These are phyloP conservation scores for Strigamia crassipes DNA, from an alignment of 2,888 invertebrate genomes.

Conservation along the genomic window DNA sequence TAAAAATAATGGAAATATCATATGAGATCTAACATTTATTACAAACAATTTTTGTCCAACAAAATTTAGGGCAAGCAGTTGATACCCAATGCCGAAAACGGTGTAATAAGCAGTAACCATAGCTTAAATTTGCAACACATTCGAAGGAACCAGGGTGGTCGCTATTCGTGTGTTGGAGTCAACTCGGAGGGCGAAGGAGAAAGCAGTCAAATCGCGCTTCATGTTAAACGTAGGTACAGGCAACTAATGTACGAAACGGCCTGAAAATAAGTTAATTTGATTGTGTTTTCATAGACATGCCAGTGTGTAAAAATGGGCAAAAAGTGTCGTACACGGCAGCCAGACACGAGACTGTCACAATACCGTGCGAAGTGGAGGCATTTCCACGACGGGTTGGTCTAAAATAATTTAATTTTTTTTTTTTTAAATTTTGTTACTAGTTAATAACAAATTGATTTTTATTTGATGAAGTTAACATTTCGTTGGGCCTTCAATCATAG, in stretches of 20 bases:
- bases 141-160: neutral
- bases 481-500: slow-evolving; percentile 1
- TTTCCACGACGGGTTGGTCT: slow-evolving; percentile 57
- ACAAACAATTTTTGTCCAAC: neutral
- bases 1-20: neutral
- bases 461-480: slow-evolving; percentile 54
- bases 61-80: neutral
- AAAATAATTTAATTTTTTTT: too few species aligned
- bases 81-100: neutral
- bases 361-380: slow-evolving; percentile 8
- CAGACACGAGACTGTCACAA: neutral
- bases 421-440: too few species aligned
- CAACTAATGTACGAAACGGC: neutral
- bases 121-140: neutral
- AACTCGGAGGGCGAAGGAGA: neutral
- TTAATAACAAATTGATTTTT: too few species aligned
- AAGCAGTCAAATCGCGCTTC: neutral
- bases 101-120: too few species aligned
- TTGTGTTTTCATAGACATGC: neutral
- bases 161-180: neutral
- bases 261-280: neutral
- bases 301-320: slow-evolving; percentile 11
- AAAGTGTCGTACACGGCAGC: neutral
- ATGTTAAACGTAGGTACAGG: slow-evolving; percentile 10
- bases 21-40: neutral